Percentiles rank a stretch among this genome's conserved stretches.
phyloP scores from a whole-genome alignment of 1,140 invertebrate genomes.

The Choristoneura fumiferana region DNA sequence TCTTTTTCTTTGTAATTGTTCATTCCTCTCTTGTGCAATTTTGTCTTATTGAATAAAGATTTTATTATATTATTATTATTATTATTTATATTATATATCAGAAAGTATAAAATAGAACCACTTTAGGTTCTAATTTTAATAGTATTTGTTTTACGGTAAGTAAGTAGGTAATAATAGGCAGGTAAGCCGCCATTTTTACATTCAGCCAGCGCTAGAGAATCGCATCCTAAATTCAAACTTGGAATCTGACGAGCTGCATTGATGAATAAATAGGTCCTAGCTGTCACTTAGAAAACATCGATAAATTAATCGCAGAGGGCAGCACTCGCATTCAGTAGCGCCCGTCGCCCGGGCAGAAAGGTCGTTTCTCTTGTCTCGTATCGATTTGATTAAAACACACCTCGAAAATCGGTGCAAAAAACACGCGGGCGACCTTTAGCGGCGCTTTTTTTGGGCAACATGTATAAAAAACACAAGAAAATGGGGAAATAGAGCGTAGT shows the following conservation, averaged over 20 bases:
- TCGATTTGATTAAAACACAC: background rate
- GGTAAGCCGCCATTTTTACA: too few relatives aligned
- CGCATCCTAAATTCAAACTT: too few relatives aligned
- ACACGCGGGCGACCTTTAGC: background rate
- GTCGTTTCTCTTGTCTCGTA: background rate
- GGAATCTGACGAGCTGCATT: background rate
- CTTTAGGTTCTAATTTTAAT: too few relatives aligned
- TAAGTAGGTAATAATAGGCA: too few relatives aligned
- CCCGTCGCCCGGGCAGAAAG: slow-evolving; percentile 3
- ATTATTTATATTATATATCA: too few relatives aligned
- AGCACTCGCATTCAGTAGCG: background rate
- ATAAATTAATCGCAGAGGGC: slow-evolving; percentile 12
- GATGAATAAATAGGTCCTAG: background rate
- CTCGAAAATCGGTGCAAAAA: background rate
- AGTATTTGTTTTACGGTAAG: too few relatives aligned
- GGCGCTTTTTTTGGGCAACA: background rate
- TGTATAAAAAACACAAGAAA: slow-evolving; percentile 6
- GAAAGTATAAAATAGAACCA: too few relatives aligned
- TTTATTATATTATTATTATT: too few relatives aligned
- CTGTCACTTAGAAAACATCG: slow-evolving; percentile 11
- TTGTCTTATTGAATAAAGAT: too few relatives aligned
- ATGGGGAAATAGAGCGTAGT: background rate
- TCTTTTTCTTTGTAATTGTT: too few relatives aligned
- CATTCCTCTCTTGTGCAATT: too few relatives aligned
- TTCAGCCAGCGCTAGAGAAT: too few relatives aligned